Percentiles rank a stretch among this genome's conserved stretches.
phyloP scores from a whole-genome alignment of 2,888 invertebrate species.

The Graphium colonna region DNA sequence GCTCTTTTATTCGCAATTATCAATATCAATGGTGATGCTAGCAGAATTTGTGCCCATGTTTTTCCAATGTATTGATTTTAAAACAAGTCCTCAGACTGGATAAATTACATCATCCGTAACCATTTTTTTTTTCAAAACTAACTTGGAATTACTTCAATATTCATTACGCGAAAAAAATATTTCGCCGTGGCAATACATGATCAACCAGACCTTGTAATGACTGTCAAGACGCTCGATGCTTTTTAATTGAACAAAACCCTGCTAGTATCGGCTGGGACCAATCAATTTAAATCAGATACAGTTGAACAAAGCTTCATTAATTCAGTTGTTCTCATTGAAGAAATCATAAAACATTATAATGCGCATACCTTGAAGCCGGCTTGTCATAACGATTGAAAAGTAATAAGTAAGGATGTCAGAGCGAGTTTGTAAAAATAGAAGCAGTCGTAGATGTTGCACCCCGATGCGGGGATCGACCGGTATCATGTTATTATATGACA shows the following conservation, averaged over 20 bases:
- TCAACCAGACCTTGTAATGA: conserved; percentile 5
- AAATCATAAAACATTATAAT: conserved; percentile 43
- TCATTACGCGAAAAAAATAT: neutral
- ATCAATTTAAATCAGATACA: conserved; percentile 33
- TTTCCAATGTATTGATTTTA: too few relatives aligned
- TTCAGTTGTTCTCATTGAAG: conserved; percentile 37
- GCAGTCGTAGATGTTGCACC: conserved; percentile 37
- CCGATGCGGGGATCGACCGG: conserved; percentile 47
- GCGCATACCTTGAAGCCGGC: conserved; percentile 46
- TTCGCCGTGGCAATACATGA: neutral
- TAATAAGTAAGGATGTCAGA: conserved; percentile 37
- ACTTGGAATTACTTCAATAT: neutral
- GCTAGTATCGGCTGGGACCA: conserved; percentile 23
- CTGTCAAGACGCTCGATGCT: neutral
- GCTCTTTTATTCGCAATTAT: too few relatives aligned
- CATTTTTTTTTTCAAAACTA: neutral
- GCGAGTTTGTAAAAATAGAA: conserved; percentile 30
- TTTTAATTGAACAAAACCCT: conserved; percentile 25
- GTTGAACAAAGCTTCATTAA: conserved; percentile 40
- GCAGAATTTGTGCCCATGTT: too few relatives aligned
- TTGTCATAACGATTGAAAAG: conserved; percentile 53
- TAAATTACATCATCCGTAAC: too few relatives aligned
- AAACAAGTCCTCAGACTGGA: too few relatives aligned
- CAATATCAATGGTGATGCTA: too few relatives aligned
- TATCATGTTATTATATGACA: conserved; percentile 62